These are phyloP conservation scores for Drosophila prolongata DNA, from an alignment of 2,888 invertebrate species.

Conservation along the genomic window DNA sequence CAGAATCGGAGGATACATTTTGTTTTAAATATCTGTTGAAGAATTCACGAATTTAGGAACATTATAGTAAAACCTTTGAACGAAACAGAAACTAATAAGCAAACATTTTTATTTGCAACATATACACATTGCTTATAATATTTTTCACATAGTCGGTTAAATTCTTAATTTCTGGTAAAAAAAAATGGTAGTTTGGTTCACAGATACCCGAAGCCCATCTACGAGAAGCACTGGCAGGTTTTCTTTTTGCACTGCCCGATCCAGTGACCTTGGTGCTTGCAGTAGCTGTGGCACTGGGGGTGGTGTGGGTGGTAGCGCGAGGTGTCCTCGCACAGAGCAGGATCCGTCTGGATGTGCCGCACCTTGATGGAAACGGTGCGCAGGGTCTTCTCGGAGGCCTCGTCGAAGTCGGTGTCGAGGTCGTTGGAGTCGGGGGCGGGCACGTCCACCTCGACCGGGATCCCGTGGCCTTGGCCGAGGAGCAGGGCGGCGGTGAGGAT, in stretches of 20 bases:
- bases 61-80: too few species aligned
- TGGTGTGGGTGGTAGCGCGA: conserved; percentile 81
- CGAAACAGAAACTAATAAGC: too few species aligned
- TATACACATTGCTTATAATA: too few species aligned
- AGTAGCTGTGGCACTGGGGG: conserved; percentile 81
- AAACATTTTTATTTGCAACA: too few species aligned
- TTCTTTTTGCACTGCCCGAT: conserved; percentile 81
- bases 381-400: conserved; percentile 42
- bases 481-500: background rate
- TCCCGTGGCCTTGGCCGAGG: background rate
- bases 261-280: conserved; percentile 81
- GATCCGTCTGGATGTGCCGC: conserved; percentile 50
- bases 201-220: conserved; percentile 4
- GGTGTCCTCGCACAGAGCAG: conserved; percentile 70
- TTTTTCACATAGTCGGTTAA: too few species aligned
- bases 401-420: conserved; percentile 20
- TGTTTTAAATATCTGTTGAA: too few species aligned
- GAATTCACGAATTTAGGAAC: too few species aligned
- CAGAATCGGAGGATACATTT: too few species aligned
- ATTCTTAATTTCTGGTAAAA: background rate
- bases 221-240: conserved; percentile 82
- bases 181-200: background rate
- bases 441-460: conserved; percentile 7
- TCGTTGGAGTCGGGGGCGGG: conserved; percentile 8
- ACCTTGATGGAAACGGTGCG: conserved; percentile 78